Base-by-base conservation (phyloP, 2,113 vertebrate species). In the Engraulis encrasicolus region DNA sequence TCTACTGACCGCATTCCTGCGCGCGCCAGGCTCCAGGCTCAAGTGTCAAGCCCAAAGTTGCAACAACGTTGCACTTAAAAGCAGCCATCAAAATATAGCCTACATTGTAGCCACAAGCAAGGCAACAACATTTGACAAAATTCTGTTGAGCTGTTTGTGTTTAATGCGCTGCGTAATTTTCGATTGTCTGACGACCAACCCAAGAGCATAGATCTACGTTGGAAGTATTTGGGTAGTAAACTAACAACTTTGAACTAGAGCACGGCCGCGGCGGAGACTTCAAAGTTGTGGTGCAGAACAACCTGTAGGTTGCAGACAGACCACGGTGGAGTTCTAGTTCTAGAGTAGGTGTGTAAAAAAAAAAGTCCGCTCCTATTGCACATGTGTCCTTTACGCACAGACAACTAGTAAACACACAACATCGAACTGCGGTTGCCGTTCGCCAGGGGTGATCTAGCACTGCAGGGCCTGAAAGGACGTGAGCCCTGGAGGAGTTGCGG, bases 401-500 rank as follows among this genome's bases (percentile, higher is more conserved):
- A 31, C 2, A 66, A 66, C 58, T 66, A 66, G 58, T 66, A 66
- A 23, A 58, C n/a, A 58, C n/a, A 66, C 18, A 23, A 18, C 45
- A 45, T 23, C 18, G 45, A n/a, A 49, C 45, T 50, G 31, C 23
- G 77, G n/a, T n/a, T n/a, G n/a, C 78, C 18, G 81, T 78, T 80
- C 77, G 88, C 23, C 84, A 79, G 83, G 31, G 66, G 92, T 19
- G 66, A 91, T 86, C 91, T 90, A 87, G n/a, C n/a, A n/a, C n/a
- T 84, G 89, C 82, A 78, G 85, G 86, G 85, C 85, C 52, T 45
- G 82, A 54, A 83, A 87, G 85, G 83, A n/a, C n/a, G n/a, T 27
- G 82, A 86, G 74, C 77, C 84, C 14, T n/a, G n/a, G n/a, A 80
- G 0, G 17, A 31, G 23, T 23, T 14, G 58, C 31, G 2, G 61